Evolutionary conservation across 2,888 invertebrate genomes (phyloP).

Genomic region (Conchocele bisecta): DNA sequence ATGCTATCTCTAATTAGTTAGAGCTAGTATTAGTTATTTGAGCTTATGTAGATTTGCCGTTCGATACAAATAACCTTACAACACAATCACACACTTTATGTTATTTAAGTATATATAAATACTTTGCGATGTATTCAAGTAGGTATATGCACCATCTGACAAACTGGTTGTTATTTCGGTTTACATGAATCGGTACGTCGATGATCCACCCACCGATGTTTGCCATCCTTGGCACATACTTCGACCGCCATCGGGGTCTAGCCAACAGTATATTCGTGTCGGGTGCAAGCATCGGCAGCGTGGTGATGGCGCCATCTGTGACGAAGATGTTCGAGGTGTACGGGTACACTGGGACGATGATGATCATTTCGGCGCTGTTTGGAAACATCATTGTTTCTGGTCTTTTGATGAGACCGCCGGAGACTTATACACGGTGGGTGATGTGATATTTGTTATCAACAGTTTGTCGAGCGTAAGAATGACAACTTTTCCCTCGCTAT

Average conservation of each 20-base stretch:
- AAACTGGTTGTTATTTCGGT: too few species aligned
- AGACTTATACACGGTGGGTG: constrained; percentile 17
- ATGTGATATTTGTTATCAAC: too few species aligned
- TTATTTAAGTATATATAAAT: too few species aligned
- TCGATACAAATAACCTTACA: too few species aligned
- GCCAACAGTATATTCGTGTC: constrained; percentile 40
- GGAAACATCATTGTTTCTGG: constrained; percentile 12
- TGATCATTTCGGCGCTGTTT: constrained; percentile 25
- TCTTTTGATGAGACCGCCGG: constrained; percentile 22
- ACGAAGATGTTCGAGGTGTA: constrained; percentile 29
- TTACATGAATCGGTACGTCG: constrained; percentile 38
- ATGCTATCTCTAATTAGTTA: too few species aligned
- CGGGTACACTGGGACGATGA: constrained; percentile 27
- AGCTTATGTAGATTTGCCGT: too few species aligned
- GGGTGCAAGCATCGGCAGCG: constrained; percentile 34
- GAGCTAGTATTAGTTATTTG: too few species aligned
- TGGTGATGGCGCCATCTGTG: constrained; percentile 34
- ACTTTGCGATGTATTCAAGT: too few species aligned
- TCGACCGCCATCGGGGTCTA: constrained; percentile 35
- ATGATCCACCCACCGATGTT: constrained; percentile 28
- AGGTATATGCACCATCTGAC: too few species aligned
- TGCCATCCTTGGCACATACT: constrained; percentile 38
- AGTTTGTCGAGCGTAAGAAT: too few species aligned
- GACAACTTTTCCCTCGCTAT: too few species aligned
- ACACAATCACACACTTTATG: too few species aligned